Base-by-base conservation (phyloP, 2,888 invertebrate genomes). In the Lasius platythorax region DNA sequence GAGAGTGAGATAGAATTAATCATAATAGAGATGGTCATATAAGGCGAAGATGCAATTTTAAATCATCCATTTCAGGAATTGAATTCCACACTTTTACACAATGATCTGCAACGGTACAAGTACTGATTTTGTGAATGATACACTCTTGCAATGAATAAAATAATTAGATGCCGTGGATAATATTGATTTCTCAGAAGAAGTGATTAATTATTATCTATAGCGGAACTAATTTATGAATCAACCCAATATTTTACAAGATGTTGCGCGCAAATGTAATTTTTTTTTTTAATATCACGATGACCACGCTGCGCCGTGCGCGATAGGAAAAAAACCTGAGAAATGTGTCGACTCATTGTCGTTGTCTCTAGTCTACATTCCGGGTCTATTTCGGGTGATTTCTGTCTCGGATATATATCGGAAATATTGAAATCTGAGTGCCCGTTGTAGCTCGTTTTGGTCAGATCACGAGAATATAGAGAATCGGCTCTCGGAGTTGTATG, bases 401-500 rank as follows among this genome's bases (percentile, higher is more conserved):
- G 15, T 28, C 5, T 43, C n/a, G 53, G 15, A 63, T 50, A n/a
- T 50, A 6, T 37, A 11, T 64, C 4, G 33, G 33, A 4, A 5
- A 4, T 23, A 37, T 66, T 64, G 33, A 58, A 58, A 56, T 78
- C 46, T 8, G n/a, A 53, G n/a, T 53, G 18, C n/a, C 50, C 18
- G 18, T 53, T 43, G 9, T 68, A 56, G 28, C 2, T 61, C 40
- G 46, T 12, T 79, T 33, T 58, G 43, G 12, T 58, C 33, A 23
- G 43, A 68, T 58, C 37, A 12, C 18, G n/a, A 30, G n/a, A 40
- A 46, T 70, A n/a, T 18, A 53, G 50, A 67, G 50, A 76, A 67
- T 67, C n/a, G 4, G 9, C 30, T 66, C 30, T 66, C 43, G 37
- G 5, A 33, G n/a, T 46, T 58, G 15, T 58, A 43, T 23, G 30